Conservation (phyloP, 2,888 invertebrate genomes). For the Encarsia formosa region DNA sequence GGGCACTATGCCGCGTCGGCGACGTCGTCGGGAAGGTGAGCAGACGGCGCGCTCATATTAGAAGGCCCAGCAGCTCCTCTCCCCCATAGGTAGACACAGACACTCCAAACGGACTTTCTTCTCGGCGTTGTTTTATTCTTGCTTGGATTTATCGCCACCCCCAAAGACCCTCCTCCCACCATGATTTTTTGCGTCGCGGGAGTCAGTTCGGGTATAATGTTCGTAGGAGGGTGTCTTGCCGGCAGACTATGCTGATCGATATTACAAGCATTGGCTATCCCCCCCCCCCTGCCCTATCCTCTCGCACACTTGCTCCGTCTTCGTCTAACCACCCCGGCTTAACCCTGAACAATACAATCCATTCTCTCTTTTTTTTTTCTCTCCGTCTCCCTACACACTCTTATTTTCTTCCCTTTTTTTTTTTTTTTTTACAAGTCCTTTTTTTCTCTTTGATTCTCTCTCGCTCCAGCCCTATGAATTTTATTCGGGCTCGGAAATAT, state of each 20-base stretch:
- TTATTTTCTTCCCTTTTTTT: slow-evolving; percentile 14
- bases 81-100: background rate
- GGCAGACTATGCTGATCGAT: slow-evolving; percentile 26
- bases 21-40: slow-evolving; percentile 6
- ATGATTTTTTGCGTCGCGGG: background rate
- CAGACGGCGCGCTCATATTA: too few species aligned
- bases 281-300: slow-evolving; percentile 4
- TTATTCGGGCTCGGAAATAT: background rate
- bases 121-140: slow-evolving; percentile 2
- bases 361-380: slow-evolving; percentile 13
- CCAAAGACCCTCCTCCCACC: background rate
- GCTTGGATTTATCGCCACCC: background rate
- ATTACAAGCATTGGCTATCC: slow-evolving; percentile 27
- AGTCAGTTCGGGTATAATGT: slow-evolving; percentile 10
- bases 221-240: slow-evolving; percentile 25
- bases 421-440: slow-evolving; percentile 8
- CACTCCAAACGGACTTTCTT: background rate
- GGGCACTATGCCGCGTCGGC: slow-evolving; percentile 29
- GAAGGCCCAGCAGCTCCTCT: too few species aligned
- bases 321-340: slow-evolving; percentile 3
- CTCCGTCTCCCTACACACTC: slow-evolving; percentile 10
- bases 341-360: slow-evolving; percentile 24
- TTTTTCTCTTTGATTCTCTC: slow-evolving; percentile 12
- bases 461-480: background rate
- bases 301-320: slow-evolving; percentile 11